Base-by-base conservation (phyloP, 2,888 invertebrate genomes). In the Synergus itoensis region DNA sequence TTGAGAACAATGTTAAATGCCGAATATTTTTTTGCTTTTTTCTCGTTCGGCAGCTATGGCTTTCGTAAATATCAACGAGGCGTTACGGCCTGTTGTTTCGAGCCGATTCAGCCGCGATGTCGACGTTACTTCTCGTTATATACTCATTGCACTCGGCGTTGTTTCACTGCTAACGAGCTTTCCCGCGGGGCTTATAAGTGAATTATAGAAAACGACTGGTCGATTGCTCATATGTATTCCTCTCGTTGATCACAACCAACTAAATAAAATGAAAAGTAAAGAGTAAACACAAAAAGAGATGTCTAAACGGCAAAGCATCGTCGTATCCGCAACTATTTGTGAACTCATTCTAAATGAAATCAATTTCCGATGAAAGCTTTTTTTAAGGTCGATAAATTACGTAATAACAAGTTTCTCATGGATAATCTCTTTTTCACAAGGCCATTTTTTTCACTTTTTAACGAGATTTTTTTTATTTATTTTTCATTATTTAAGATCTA, bases 121-220 rank as follows among this genome's bases (percentile, higher is more conserved):
- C 82, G 79, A 78, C 82, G 82, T 83, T 84, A 83, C 81, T 82
- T 83, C 81, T 81, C 80, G 81, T 82, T 83, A 82, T 77, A 76
- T 63, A 77, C 82, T 81, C 81, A 81, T 85, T 84, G 79, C 67
- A 60, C 65, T 63, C 64, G 57, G 62, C 53, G 81, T 84, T 84
- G 78, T 80, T 82, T 78, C 80, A 76, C 77, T 60, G 60, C 79
- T 82, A 83, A 83, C 84, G 82, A 82, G 84, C 77, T 79, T 69
- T 77, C 48, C 80, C 62, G 76, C 62, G 80, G 57, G 77, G 81
- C 78, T 77, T 79, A 76, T 84, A 84, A 82, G 77, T 85, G 80
- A 84, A 84, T 83, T 82, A 83, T 83, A 83, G 77, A 83, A 81
- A 82, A 81, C 78, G 73, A 65, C n/a, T 73, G 43, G 21, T 41